These are phyloP conservation scores for Drosophila nikananu DNA, from an alignment of 1,140 invertebrate species.

Conservation along the genomic window DNA sequence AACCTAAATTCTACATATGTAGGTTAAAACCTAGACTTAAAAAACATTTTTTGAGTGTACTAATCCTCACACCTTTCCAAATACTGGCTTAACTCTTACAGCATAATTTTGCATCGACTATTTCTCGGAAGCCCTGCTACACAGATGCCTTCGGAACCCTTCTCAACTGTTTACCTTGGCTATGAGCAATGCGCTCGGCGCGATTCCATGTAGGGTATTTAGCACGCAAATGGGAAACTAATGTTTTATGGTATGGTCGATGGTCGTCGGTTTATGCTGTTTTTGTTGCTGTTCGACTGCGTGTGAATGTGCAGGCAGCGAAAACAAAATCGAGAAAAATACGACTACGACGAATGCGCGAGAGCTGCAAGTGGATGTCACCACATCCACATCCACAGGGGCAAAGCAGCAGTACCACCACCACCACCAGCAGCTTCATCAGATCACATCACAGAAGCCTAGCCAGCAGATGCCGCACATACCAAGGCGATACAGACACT, in stretches of 20 bases:
- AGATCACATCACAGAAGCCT: constrained; percentile 79
- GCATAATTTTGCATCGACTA: constrained; percentile 16
- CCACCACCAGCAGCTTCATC: constrained; percentile 42
- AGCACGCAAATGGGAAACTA: constrained; percentile 82
- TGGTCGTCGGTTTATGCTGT: constrained; percentile 52
- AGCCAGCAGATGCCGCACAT: constrained; percentile 81
- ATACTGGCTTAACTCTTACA: background rate
- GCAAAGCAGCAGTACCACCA: constrained; percentile 14
- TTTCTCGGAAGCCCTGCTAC: constrained; percentile 18
- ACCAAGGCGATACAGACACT: constrained; percentile 81
- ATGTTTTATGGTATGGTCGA: constrained; percentile 77
- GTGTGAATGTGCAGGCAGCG: constrained; percentile 71
- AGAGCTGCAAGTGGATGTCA: constrained; percentile 76
- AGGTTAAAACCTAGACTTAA: background rate
- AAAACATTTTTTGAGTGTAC: constrained; percentile 2
- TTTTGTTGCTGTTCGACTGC: constrained; percentile 58
- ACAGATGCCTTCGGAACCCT: constrained; percentile 18
- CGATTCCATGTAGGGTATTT: constrained; percentile 72
- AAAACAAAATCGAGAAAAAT: constrained; percentile 64
- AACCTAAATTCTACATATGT: too few relatives aligned
- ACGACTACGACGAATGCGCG: constrained; percentile 75
- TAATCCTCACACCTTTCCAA: constrained; percentile 28
- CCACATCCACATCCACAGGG: constrained; percentile 43
- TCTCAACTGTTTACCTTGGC: background rate
- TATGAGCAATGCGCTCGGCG: constrained; percentile 36